Evolutionary conservation across 2,113 vertebrate species (phyloP).

Genomic region (Sylvilagus bachmani): DNA sequence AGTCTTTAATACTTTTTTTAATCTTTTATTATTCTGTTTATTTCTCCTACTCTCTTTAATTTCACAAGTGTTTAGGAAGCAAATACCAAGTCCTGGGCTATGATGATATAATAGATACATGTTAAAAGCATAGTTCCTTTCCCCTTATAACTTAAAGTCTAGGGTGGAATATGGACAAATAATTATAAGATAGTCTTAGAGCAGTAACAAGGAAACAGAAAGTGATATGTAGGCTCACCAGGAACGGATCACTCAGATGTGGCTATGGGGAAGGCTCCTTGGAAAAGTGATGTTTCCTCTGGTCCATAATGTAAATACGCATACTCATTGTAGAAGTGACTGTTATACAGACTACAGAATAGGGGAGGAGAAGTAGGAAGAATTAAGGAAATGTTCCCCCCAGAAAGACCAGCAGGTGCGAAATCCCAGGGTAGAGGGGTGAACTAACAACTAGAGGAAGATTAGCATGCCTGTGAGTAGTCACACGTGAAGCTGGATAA

Average conservation of each 20-base stretch:
- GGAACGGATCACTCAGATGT: neutral
- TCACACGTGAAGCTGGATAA: neutral
- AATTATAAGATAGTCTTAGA: neutral
- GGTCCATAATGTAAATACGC: neutral
- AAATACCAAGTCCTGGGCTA: neutral
- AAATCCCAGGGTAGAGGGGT: neutral
- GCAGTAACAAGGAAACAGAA: neutral
- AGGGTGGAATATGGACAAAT: neutral
- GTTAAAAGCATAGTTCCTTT: neutral
- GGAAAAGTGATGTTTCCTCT: neutral
- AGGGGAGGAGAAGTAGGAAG: neutral
- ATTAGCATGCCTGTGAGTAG: neutral
- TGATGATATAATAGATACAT: neutral
- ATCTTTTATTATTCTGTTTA: neutral
- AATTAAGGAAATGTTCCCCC: neutral
- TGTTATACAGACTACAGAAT: neutral
- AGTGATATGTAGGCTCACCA: neutral
- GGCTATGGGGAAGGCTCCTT: neutral
- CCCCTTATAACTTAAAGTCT: neutral
- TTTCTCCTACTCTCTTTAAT: neutral
- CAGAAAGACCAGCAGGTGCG: neutral
- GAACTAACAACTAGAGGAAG: constrained; percentile 35
- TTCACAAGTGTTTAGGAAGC: neutral
- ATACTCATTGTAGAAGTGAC: neutral
- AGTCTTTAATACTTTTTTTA: neutral